These are phyloP conservation scores for Pogonocherus hispidulus DNA, from an alignment of 2,888 invertebrate species.

Conservation along the genomic window DNA sequence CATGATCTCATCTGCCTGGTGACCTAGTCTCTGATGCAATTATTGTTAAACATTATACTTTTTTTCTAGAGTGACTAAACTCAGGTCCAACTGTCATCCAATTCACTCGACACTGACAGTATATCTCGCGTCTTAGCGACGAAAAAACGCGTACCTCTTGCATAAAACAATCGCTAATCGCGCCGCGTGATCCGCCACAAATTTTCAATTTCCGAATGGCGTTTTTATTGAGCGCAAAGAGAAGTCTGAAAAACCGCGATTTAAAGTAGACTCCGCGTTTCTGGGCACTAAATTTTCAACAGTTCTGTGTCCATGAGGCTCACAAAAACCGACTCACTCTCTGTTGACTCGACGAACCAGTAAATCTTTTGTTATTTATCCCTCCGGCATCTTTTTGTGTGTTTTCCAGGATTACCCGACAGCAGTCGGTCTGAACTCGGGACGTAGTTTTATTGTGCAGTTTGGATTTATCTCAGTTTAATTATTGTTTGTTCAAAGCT, in stretches of 20 bases:
- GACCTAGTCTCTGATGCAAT: no score
- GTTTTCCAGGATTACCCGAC: constrained; percentile 3
- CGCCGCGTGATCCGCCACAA: background rate
- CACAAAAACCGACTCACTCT: constrained; percentile 47
- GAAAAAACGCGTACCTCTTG: no score
- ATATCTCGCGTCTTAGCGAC: no score
- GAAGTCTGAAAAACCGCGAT: constrained; percentile 18
- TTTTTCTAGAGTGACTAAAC: no score
- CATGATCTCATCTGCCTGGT: no score
- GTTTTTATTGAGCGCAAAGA: constrained; percentile 34
- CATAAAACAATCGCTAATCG: no score
- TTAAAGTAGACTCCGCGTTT: constrained; percentile 23
- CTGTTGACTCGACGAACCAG: constrained; percentile 51
- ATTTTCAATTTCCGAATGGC: constrained; percentile 35
- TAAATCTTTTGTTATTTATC: constrained; percentile 59
- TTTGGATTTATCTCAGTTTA: constrained; percentile 15
- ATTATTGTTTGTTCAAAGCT: background rate
- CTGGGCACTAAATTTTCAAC: constrained; percentile 37
- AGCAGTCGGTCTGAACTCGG: background rate
- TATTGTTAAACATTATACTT: no score
- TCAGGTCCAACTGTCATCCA: no score
- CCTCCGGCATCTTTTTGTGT: constrained; percentile 51
- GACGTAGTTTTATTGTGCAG: constrained; percentile 10
- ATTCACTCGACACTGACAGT: no score
- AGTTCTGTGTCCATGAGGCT: constrained; percentile 40